Conservation (phyloP, 2,113 vertebrate species). For the Alligator mississippiensis region DNA sequence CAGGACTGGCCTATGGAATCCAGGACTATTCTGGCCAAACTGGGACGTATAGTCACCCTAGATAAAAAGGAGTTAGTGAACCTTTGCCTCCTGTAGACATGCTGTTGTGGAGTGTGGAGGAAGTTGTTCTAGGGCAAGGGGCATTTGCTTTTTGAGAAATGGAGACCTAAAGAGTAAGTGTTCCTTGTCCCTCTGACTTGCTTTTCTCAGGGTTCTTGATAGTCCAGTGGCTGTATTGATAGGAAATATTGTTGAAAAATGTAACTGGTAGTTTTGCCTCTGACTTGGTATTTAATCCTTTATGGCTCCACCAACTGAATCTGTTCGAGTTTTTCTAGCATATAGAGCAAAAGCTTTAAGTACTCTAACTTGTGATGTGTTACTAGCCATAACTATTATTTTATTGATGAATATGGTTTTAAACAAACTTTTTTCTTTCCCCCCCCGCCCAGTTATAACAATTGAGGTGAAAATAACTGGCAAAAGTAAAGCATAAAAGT, state of each 20-base stretch:
- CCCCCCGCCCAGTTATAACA: neutral
- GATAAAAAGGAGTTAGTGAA: neutral
- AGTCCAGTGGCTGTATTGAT: neutral
- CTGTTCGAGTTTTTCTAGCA: neutral
- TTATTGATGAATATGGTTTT: neutral
- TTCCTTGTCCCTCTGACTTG: neutral
- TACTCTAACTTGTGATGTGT: neutral
- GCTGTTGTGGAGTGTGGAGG: no score
- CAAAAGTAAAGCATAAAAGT: neutral
- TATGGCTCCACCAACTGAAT: neutral
- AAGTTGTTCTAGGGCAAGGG: neutral
- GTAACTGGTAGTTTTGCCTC: neutral
- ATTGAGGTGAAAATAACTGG: neutral
- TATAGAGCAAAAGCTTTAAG: neutral
- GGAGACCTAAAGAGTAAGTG: neutral
- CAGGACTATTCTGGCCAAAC: no score
- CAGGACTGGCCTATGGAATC: no score
- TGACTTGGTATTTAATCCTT: neutral
- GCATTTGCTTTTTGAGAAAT: neutral
- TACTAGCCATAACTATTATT: neutral
- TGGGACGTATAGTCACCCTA: no score
- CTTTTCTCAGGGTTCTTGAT: neutral
- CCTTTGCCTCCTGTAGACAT: neutral
- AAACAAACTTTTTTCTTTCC: neutral
- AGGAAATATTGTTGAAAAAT: neutral